Evolutionary conservation across 92 coral and sea anemone species (phyloP), one percentile per base, ranked within the genome.

Genomic region (Epizoanthus ramosus): DNA sequence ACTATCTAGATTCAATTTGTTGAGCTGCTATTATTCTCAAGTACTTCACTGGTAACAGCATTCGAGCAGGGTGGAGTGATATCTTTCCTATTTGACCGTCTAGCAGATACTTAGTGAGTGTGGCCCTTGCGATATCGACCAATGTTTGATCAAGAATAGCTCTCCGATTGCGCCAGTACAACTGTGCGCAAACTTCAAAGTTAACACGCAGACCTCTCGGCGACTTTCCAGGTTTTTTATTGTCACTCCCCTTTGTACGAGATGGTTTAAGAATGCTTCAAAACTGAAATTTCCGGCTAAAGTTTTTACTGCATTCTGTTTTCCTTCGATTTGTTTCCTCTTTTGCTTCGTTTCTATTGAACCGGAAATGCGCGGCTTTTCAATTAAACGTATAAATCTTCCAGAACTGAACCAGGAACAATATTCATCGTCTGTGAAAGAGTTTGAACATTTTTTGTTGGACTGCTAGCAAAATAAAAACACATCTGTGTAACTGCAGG

Each of bases 201-300:
- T 41, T 41, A 39, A 13, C 33, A 16, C 1, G 22, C 71, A 77
- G 82, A 77, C 82, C 65, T 61, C 31, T 28, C 63, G 82, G 82
- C 82, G 70, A 33, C 82, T 63, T 41, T 77, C 58, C 59, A 22
- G 82, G 16, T 57, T 77, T 22, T 39, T 15, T 41, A 77, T n/a
- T 61, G 59, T 61, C 71, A 39, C 82, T 77, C 71, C 18, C 53
- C 71, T 60, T 61, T 77, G 53, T 60, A 39, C 35, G 57, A 37
- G 25, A 65, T 59, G 41, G 24, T 70, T 50, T 22, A 43, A 77
- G 82, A 21, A 60, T 65, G 2, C 56, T 60, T 63, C 18, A 50
- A 39, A 77, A 77, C 63, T 43, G 64, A 61, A 60, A 65, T 77
- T 61, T 77, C 82, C 82, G 82, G 82, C 71, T 77, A 61, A 19